Evolutionary conservation across 2,113 vertebrate species (phyloP).

Genomic region (Notiomystis cincta): DNA sequence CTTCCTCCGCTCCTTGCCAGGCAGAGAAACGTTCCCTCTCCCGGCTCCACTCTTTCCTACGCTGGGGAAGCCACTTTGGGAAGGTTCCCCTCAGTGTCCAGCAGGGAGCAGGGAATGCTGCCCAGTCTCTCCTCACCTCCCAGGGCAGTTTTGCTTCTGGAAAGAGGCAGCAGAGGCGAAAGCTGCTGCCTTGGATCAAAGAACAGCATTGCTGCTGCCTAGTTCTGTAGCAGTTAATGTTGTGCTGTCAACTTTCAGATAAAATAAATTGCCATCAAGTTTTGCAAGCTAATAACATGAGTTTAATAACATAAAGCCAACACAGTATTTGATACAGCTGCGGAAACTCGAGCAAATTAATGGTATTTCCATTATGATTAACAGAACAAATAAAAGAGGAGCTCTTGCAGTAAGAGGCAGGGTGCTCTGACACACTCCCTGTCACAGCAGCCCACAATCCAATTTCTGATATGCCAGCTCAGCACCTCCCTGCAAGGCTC

Average conservation of each 20-base stretch:
- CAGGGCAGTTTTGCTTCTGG: not conserved
- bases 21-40: accelerated
- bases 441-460: not conserved
- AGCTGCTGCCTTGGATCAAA: not conserved
- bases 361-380: not conserved
- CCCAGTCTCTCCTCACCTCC: not conserved
- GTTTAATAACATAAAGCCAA: not conserved
- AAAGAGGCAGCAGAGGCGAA: not conserved
- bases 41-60: accelerated
- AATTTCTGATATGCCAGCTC: not conserved
- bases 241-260: not conserved
- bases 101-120: not conserved
- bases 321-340: not conserved
- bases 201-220: not conserved
- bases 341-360: not conserved
- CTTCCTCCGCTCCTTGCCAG: not conserved
- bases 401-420: not conserved
- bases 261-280: not conserved
- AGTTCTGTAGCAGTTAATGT: not conserved
- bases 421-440: not conserved
- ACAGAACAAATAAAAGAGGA: not conserved
- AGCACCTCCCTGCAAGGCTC: accelerated
- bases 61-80: accelerated
- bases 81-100: accelerated
- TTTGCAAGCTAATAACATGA: not conserved